Percentiles rank a stretch among this genome's conserved stretches.
These are phyloP conservation scores for Cynoglossus semilaevis DNA, from an alignment of 2,113 vertebrate species.

Conservation along the genomic window DNA sequence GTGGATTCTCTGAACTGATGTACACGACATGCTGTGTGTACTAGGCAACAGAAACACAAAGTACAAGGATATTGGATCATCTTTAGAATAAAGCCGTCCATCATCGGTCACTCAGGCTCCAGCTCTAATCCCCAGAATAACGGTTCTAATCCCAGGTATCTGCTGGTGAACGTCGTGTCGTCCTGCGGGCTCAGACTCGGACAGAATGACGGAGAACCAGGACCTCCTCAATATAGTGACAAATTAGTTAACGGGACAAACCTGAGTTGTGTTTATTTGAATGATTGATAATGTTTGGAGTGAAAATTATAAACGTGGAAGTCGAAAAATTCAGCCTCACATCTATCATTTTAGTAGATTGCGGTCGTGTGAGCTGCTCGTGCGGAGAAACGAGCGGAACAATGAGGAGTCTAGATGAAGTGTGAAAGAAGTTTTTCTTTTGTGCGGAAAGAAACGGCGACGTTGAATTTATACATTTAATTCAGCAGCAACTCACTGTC, in stretches of 20 bases:
- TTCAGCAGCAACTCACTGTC: too few relatives aligned
- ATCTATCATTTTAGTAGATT: too few relatives aligned
- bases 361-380: too few relatives aligned
- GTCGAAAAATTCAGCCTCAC: too few relatives aligned
- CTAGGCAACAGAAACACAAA: background rate
- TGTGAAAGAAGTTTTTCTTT: too few relatives aligned
- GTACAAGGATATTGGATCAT: conserved; percentile 27
- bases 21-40: conserved; percentile 7
- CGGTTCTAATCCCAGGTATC: conserved; percentile 29
- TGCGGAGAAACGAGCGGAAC: too few relatives aligned
- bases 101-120: conserved; percentile 10
- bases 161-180: conserved; percentile 24
- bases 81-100: conserved; percentile 18
- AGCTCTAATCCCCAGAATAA: conserved; percentile 11
- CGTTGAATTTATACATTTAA: too few relatives aligned
- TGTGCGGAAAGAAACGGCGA: too few relatives aligned
- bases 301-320: too few relatives aligned
- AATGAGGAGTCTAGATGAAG: too few relatives aligned
- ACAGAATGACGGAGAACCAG: background rate
- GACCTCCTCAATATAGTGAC: background rate
- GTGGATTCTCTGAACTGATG: conserved; percentile 3
- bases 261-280: too few relatives aligned
- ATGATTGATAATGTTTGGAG: background rate
- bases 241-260: conserved; percentile 6
- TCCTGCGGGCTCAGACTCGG: conserved; percentile 1